Conservation (phyloP, 2,113 vertebrate species). For the Dasypus novemcinctus region DNA sequence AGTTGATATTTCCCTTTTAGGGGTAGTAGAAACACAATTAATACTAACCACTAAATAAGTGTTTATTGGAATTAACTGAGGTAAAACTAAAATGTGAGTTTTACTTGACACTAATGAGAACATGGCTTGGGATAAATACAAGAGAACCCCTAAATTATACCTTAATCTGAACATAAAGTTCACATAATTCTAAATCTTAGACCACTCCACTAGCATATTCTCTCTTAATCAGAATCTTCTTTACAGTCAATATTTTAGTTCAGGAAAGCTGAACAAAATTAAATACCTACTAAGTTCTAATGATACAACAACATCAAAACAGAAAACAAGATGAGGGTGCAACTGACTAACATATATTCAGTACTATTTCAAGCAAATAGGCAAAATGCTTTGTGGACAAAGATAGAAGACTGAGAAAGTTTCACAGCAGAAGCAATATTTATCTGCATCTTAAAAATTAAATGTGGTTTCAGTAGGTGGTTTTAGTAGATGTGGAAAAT, state of each 20-base stretch:
- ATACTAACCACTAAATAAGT: not conserved
- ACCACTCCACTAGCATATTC: not conserved
- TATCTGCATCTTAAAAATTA: not conserved
- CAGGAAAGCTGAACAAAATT: not conserved
- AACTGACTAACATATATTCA: not conserved
- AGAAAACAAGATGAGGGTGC: not conserved
- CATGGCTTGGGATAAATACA: not conserved
- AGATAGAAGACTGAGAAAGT: not conserved
- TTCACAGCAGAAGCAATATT: not conserved
- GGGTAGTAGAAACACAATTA: not conserved
- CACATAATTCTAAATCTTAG: not conserved
- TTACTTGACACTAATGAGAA: not conserved
- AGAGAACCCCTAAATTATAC: not conserved
- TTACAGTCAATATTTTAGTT: not conserved
- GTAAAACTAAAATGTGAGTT: not conserved
- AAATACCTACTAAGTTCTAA: not conserved
- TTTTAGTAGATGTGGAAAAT: not conserved
- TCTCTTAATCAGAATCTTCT: not conserved
- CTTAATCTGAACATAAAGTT: not conserved
- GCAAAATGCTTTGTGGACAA: conserved; percentile 12
- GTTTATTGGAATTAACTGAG: not conserved
- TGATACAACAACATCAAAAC: too few species aligned
- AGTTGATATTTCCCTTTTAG: conserved; percentile 7
- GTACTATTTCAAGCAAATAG: not conserved
- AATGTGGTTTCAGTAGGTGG: not conserved